Percentiles rank a stretch among this genome's conserved stretches.
phyloP scores from a whole-genome alignment of 2,113 vertebrate genomes.

The Callithrix jacchus region DNA sequence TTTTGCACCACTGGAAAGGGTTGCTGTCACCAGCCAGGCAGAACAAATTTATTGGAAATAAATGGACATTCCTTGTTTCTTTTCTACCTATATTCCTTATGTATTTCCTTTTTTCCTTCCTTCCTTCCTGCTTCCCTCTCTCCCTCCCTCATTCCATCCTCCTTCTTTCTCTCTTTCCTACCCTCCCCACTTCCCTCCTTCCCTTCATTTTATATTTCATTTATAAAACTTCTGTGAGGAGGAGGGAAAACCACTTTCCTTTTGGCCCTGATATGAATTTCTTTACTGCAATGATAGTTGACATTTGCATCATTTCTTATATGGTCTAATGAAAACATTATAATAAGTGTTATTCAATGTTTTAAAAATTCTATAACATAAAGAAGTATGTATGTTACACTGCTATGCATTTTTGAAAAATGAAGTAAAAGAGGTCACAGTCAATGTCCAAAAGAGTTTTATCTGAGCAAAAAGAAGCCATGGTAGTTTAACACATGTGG shows the following conservation, averaged over 20 bases:
- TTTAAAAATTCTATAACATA: neutral
- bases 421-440: slow-evolving; percentile 5
- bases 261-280: neutral
- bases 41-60: slow-evolving; percentile 15
- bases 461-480: neutral
- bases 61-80: neutral
- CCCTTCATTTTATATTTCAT: neutral
- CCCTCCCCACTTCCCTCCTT: too few relatives aligned
- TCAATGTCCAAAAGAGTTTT: slow-evolving; percentile 30
- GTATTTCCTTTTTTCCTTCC: neutral
- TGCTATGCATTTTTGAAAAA: neutral
- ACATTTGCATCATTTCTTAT: neutral
- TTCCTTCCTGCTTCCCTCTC: neutral
- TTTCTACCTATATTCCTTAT: neutral
- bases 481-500: neutral
- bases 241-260: neutral
- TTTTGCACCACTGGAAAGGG: neutral
- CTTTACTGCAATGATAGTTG: neutral
- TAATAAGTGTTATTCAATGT: neutral
- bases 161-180: neutral
- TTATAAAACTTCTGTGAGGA: neutral
- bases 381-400: neutral
- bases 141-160: neutral
- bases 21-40: neutral
- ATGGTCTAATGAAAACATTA: slow-evolving; percentile 30